These are phyloP conservation scores for Coenobita brevimanus DNA, from an alignment of 1,140 invertebrate species.

Conservation along the genomic window DNA sequence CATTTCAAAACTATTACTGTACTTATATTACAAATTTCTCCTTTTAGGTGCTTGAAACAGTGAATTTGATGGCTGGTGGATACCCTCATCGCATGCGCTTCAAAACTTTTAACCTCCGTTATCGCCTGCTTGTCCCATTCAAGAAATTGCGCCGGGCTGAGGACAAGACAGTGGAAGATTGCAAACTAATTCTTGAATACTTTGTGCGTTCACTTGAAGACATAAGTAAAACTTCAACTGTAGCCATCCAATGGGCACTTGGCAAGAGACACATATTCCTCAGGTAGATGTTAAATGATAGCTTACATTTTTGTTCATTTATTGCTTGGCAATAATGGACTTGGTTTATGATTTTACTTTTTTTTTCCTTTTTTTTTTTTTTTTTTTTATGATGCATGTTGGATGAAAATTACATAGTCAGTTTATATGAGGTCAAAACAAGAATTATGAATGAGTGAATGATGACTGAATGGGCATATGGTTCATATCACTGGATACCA, in stretches of 20 bases:
- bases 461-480: too few relatives aligned
- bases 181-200: slow-evolving; percentile 83
- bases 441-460: too few relatives aligned
- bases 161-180: slow-evolving; percentile 87
- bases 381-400: too few relatives aligned
- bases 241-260: slow-evolving; percentile 87
- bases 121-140: slow-evolving; percentile 87
- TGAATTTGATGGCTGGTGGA: slow-evolving; percentile 92
- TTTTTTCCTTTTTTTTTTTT: too few relatives aligned
- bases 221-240: slow-evolving; percentile 71
- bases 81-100: slow-evolving; percentile 96
- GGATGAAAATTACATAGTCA: not conserved
- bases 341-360: too few relatives aligned
- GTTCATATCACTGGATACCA: too few relatives aligned
- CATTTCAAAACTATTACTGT: not conserved
- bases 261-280: slow-evolving; percentile 95
- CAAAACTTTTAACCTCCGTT: slow-evolving; percentile 92
- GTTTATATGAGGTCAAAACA: not conserved
- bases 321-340: not conserved
- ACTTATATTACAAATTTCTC: not conserved
- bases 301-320: not conserved
- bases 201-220: slow-evolving; percentile 75
- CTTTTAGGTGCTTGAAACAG: slow-evolving; percentile 88
- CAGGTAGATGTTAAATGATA: slow-evolving; percentile 73
- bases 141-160: slow-evolving; percentile 83